Evolutionary conservation across 35 echinoderm and acorn worm species (phyloP).

Genomic region (Apostichopus japonicus): DNA sequence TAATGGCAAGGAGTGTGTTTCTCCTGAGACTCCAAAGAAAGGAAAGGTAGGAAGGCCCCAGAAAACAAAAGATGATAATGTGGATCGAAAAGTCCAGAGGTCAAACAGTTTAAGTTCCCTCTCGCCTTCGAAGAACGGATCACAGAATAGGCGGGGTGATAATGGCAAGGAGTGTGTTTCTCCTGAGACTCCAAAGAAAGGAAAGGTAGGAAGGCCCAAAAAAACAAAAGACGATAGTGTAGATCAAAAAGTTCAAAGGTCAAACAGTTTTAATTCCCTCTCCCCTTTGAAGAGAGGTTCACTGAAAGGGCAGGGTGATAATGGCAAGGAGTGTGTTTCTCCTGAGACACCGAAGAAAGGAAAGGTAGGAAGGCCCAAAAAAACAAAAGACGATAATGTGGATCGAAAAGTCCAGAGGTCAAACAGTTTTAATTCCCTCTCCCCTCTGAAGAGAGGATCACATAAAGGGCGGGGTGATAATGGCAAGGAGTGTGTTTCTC

Average conservation of each 20-base stretch:
- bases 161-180: no score
- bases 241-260: background rate
- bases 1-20: no score
- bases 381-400: background rate
- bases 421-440: background rate
- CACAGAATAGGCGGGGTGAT: background rate
- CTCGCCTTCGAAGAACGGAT: background rate
- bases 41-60: background rate
- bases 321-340: no score
- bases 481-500: background rate
- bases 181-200: background rate
- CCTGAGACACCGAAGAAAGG: background rate
- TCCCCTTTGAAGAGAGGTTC: background rate
- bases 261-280: background rate
- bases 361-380: background rate
- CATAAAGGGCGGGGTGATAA: background rate
- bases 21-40: background rate
- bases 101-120: background rate
- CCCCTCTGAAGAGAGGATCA: background rate
- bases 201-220: background rate
- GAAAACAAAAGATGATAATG: background rate
- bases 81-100: background rate
- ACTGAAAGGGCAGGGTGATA: background rate
- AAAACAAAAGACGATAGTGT: background rate
- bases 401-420: background rate